Evolutionary conservation across 2,888 invertebrate species (phyloP).

Genomic region (Spodoptera littoralis): DNA sequence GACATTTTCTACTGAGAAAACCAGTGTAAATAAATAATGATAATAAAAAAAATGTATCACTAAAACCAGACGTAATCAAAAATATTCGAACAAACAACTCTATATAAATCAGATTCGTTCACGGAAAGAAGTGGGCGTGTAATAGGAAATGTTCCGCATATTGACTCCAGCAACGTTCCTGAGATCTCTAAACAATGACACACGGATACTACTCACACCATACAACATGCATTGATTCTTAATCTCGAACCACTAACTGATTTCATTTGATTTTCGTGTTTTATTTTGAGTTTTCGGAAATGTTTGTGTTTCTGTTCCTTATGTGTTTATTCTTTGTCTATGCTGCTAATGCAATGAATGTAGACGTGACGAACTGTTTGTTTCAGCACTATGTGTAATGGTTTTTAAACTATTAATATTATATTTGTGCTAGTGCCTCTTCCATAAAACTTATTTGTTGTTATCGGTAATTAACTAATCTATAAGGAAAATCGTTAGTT

Average conservation of each 20-base stretch:
- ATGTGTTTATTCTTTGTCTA: not conserved
- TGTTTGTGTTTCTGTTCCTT: not conserved
- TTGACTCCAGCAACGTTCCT: conserved; percentile 84
- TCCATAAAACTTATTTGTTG: too few species aligned
- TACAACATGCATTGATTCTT: conserved; percentile 56
- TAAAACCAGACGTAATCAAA: too few species aligned
- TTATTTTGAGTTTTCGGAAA: not conserved
- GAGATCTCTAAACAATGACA: conserved; percentile 87
- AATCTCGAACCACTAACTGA: conserved; percentile 48
- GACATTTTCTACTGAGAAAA: too few species aligned
- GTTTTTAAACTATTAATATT: too few species aligned
- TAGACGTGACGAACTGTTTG: too few species aligned
- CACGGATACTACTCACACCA: conserved; percentile 66
- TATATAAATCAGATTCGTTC: conserved; percentile 68
- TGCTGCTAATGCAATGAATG: too few species aligned
- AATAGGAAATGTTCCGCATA: conserved; percentile 89
- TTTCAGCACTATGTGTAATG: too few species aligned
- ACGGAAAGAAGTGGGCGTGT: conserved; percentile 88
- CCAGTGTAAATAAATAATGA: too few species aligned
- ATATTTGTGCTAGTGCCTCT: too few species aligned
- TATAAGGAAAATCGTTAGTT: too few species aligned
- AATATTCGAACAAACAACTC: conserved; percentile 59
- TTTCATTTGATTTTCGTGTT: conserved; percentile 30
- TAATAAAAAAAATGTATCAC: too few species aligned
- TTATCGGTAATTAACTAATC: too few species aligned